Evolutionary conservation across 2,797 vertebrate genomes (phyloP), one percentile per base, ranked within the genome.

Genomic region (Sebastes melanostomus): DNA sequence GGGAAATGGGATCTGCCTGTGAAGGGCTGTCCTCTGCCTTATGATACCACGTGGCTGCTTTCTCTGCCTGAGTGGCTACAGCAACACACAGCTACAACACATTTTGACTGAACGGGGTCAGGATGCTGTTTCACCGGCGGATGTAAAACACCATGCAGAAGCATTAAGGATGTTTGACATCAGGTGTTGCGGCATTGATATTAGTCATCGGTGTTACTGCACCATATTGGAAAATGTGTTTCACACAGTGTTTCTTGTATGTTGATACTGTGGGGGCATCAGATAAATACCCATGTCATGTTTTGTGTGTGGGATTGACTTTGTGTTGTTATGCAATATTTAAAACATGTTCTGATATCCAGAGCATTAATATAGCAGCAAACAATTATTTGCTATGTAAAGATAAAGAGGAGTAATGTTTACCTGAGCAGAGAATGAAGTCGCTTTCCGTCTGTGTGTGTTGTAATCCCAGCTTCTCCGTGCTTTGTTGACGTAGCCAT

Each of bases 31-130:
- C 81, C 65, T 89, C 63, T 81, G 83, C 84, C 73, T 74, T 75
- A 78, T 89, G 86, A 89, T 83, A 92, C 77, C 81, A 87, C 83
- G 84, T 82, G 74, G 80, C 80, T 89, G 81, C 80, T 88, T 86
- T 83, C 82, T 91, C 87, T 84, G 90, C 90, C 71, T 86, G 81
- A 85, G 69, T 89, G 85, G 84, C 71, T 59, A 42, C 75, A 81
- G 72, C 75, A 82, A 69, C 80, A 78, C 55, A 25, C 77, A 80
- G 82, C 85, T 83, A 83, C 89, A 93, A 93, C 89, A 74, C 75
- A 91, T 76, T 89, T 62, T 94, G 92, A 94, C 88, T 88, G 91
- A 94, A 93, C 92, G 86, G 88, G 93, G 92, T 94, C 93, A 93
- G 73, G 75, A 76, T 20, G 32, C 67, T 36, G 50, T 61, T 89